These are phyloP conservation scores for Anastrepha obliqua DNA, from an alignment of 1,140 invertebrate species.

Conservation along the genomic window DNA sequence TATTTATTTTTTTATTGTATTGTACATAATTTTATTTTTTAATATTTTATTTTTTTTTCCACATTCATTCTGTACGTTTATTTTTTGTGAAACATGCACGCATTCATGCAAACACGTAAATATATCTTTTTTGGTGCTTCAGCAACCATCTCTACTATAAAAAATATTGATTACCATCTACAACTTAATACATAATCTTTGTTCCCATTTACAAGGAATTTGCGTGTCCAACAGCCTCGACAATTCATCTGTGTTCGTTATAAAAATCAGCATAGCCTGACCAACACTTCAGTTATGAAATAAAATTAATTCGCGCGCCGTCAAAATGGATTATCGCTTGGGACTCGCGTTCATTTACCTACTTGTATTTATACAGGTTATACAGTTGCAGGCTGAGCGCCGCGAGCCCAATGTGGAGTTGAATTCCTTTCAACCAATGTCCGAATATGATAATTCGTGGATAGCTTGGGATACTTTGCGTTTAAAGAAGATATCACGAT, in stretches of 20 bases:
- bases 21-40: neutral
- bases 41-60: neutral
- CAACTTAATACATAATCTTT: neutral
- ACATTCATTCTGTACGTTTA: neutral
- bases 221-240: neutral
- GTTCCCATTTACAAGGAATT: neutral
- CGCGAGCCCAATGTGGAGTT: neutral
- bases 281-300: neutral
- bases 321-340: conserved; percentile 28
- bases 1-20: neutral
- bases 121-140: too few relatives aligned
- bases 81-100: neutral
- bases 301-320: neutral
- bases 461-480: conserved; percentile 37
- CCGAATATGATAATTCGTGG: conserved; percentile 14
- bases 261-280: neutral
- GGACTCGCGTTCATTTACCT: neutral
- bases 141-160: neutral
- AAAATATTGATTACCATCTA: neutral
- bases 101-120: too few relatives aligned
- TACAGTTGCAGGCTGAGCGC: neutral
- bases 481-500: conserved; percentile 17
- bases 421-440: conserved; percentile 42
- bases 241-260: neutral
- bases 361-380: neutral